Evolutionary conservation across 1,140 invertebrate species (phyloP).

Genomic region (Eufriesea mexicana): DNA sequence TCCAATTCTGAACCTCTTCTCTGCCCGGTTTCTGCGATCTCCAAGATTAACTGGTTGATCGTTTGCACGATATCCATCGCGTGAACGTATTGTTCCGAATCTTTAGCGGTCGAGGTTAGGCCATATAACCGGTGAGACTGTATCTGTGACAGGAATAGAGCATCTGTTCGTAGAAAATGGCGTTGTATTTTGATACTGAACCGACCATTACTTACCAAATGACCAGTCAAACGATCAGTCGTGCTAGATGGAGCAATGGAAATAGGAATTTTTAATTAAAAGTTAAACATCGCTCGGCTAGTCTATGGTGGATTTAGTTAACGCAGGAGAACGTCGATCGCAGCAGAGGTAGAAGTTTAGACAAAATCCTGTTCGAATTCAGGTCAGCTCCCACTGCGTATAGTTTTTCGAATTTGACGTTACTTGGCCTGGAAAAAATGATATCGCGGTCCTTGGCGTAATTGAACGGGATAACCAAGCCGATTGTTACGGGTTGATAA

Average conservation of each 20-base stretch:
- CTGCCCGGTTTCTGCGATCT: neutral
- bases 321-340: no score
- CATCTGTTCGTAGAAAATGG: no score
- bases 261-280: no score
- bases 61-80: neutral
- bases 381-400: neutral
- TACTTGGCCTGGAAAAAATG: neutral
- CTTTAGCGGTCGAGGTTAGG: neutral
- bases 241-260: no score
- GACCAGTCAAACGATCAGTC: no score
- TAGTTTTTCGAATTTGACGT: no score
- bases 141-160: no score
- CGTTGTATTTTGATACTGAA: no score
- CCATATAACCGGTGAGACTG: no score
- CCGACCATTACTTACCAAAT: no score
- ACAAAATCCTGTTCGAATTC: neutral
- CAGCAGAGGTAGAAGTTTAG: neutral
- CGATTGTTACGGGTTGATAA: conserved; percentile 5
- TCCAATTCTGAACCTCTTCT: neutral
- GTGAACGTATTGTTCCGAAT: neutral
- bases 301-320: no score
- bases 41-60: conserved; percentile 7
- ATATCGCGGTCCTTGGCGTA: neutral
- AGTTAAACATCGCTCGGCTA: no score
- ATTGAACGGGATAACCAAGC: neutral